Conservation (phyloP, 2,797 vertebrate species). For the Phalloptychus januarius region DNA sequence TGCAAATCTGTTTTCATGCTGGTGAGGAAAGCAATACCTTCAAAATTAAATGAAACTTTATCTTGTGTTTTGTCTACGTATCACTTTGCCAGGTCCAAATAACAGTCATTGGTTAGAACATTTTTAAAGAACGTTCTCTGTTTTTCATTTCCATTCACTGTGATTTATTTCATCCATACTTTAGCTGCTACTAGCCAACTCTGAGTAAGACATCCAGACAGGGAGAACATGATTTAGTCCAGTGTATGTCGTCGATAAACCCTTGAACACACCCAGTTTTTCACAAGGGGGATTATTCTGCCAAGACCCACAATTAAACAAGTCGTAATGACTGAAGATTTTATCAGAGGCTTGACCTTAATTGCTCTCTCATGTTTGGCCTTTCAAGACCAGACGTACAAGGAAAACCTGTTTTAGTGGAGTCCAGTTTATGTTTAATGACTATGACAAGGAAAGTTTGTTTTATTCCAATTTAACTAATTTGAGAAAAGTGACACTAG, state of each 20-base stretch:
- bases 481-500: conserved; percentile 35
- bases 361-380: conserved; percentile 82
- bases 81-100: conserved; percentile 40
- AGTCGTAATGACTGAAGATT: conserved; percentile 77
- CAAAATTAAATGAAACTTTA: conserved; percentile 59
- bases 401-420: conserved; percentile 55
- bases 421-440: conserved; percentile 49
- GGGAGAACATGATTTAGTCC: conserved; percentile 70
- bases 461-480: conserved; percentile 37
- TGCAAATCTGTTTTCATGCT: conserved; percentile 65
- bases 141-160: conserved; percentile 44
- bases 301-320: conserved; percentile 77
- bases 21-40: conserved; percentile 40
- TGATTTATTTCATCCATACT: conserved; percentile 68
- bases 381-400: conserved; percentile 51
- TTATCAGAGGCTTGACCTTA: conserved; percentile 76
- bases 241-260: conserved; percentile 68
- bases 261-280: conserved; percentile 75
- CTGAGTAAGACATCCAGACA: conserved; percentile 69
- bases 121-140: conserved; percentile 51
- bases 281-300: conserved; percentile 75
- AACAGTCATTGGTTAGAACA: conserved; percentile 47
- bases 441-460: conserved; percentile 47
- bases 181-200: conserved; percentile 71
- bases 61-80: conserved; percentile 59